phyloP scores from a whole-genome alignment of 2,888 invertebrate species.

The Tyria jacobaeae region DNA sequence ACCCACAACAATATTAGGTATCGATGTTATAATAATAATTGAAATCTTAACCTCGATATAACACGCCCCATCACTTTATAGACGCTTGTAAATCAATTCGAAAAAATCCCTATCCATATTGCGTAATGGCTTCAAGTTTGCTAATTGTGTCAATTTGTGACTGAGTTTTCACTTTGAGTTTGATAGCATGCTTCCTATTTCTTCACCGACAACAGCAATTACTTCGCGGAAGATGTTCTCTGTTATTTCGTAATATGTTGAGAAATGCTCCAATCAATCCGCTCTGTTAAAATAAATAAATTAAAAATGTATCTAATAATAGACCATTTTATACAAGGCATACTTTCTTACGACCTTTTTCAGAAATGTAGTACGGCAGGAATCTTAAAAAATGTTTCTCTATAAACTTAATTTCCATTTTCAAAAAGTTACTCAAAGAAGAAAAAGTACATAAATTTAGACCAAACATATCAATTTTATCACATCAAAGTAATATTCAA shows the following conservation, averaged over 20 bases:
- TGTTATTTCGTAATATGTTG: conserved; percentile 17
- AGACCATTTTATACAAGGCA: background rate
- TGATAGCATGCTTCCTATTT: conserved; percentile 25
- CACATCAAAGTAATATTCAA: conserved; percentile 47
- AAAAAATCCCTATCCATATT: conserved; percentile 60
- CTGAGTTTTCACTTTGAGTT: conserved; percentile 32
- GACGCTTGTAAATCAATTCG: conserved; percentile 54
- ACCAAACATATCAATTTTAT: conserved; percentile 44
- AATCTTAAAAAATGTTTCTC: conserved; percentile 4
- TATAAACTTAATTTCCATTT: conserved; percentile 14
- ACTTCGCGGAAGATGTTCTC: conserved; percentile 37
- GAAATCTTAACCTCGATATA: conserved; percentile 1
- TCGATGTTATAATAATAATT: background rate
- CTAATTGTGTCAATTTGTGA: conserved; percentile 49
- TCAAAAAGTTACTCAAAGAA: conserved; percentile 11
- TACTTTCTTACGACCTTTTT: background rate
- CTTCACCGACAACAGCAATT: conserved; percentile 43
- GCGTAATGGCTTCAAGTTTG: conserved; percentile 44
- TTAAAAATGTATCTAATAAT: background rate
- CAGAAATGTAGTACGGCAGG: background rate
- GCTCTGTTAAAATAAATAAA: conserved; percentile 2
- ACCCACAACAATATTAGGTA: too few species aligned
- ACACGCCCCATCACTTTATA: conserved; percentile 39
- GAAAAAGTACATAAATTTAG: conserved; percentile 20
- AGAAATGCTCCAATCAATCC: conserved; percentile 14